Evolutionary conservation across 2,888 invertebrate species (phyloP).

Genomic region (Sisyra terminalis): DNA sequence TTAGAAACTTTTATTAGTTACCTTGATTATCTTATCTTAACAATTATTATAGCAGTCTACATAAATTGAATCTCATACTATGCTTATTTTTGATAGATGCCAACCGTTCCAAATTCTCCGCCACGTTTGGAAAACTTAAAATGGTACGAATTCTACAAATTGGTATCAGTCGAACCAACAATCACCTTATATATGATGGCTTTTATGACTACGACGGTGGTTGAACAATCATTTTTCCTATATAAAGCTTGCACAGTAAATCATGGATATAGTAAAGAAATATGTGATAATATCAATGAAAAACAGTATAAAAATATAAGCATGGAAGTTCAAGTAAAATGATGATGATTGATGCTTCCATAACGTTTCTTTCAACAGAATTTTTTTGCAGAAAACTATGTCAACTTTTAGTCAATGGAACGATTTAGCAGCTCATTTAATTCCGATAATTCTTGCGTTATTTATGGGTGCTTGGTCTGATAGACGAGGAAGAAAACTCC

Average conservation of each 20-base stretch:
- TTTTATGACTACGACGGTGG: slow-evolving; percentile 62
- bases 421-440: slow-evolving; percentile 51
- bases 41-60: too few relatives aligned
- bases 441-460: slow-evolving; percentile 59
- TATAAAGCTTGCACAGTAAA: slow-evolving; percentile 63
- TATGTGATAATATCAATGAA: slow-evolving; percentile 45
- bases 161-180: slow-evolving; percentile 67
- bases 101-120: too few relatives aligned
- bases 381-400: slow-evolving; percentile 40
- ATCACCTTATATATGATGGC: slow-evolving; percentile 84
- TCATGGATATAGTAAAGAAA: slow-evolving; percentile 45
- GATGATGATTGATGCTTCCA: not conserved
- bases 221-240: slow-evolving; percentile 64
- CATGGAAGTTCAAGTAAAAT: slow-evolving; percentile 46
- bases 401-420: slow-evolving; percentile 66
- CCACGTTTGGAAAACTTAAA: not conserved
- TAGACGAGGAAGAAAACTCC: slow-evolving; percentile 56
- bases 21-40: too few relatives aligned
- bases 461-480: slow-evolving; percentile 75
- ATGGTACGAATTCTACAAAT: slow-evolving; percentile 12
- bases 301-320: slow-evolving; percentile 39
- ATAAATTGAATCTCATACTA: too few relatives aligned
- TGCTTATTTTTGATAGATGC: too few relatives aligned
- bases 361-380: not conserved
- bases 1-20: too few relatives aligned